phyloP scores from a whole-genome alignment of 2,797 vertebrate species.

The Mormyrus proboscirostris region DNA sequence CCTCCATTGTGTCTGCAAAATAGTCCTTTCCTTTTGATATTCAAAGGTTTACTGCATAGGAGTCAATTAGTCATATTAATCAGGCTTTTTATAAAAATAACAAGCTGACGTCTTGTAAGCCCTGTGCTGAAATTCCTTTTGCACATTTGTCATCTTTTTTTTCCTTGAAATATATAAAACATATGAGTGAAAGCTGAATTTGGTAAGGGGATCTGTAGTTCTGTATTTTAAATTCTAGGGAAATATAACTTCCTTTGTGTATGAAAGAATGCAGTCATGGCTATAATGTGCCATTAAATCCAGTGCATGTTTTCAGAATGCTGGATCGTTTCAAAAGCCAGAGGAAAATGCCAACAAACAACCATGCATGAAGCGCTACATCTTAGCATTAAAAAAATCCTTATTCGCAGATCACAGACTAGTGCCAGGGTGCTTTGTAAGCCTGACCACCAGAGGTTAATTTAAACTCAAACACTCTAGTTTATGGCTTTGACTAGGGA shows the following conservation, averaged over 20 bases:
- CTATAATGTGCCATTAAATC: slow-evolving; percentile 12
- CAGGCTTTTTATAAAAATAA: neutral
- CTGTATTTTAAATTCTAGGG: slow-evolving; percentile 1
- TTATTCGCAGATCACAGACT: slow-evolving; percentile 4
- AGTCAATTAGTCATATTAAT: slow-evolving; percentile 5
- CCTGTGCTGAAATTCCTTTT: neutral
- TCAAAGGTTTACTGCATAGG: neutral
- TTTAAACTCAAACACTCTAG: slow-evolving; percentile 1
- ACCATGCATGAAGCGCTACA: neutral
- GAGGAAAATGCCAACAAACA: neutral
- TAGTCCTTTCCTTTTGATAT: slow-evolving; percentile 34
- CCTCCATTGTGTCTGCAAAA: slow-evolving; percentile 53
- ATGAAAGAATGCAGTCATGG: neutral
- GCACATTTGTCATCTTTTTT: neutral
- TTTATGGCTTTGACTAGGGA: neutral
- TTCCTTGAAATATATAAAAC: neutral
- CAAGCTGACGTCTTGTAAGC: slow-evolving; percentile 3
- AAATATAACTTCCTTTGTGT: neutral
- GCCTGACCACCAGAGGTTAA: neutral
- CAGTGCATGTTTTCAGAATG: slow-evolving; percentile 4
- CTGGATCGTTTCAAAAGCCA: neutral
- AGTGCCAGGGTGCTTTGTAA: slow-evolving; percentile 1
- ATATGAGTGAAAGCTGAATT: neutral
- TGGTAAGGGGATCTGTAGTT: neutral
- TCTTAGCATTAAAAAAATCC: neutral